These are phyloP conservation scores for Neodiprion pinetum DNA, from an alignment of 1,140 invertebrate species.

Conservation along the genomic window DNA sequence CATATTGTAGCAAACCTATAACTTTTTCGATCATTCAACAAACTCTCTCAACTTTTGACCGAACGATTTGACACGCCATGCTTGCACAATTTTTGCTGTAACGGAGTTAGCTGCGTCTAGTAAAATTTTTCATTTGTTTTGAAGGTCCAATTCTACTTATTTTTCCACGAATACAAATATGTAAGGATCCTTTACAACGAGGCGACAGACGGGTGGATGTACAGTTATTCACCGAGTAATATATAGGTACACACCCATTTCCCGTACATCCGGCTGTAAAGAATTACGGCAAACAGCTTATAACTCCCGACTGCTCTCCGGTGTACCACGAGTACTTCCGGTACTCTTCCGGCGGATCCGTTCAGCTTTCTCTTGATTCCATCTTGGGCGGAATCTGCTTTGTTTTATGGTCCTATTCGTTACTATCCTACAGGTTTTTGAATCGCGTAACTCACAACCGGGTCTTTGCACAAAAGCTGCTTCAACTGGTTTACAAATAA, in stretches of 20 bases:
- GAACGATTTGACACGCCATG: too few species aligned
- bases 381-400: not conserved
- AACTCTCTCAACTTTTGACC: too few species aligned
- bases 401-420: not conserved
- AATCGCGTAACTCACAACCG: not conserved
- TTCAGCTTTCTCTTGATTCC: not conserved
- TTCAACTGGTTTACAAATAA: too few species aligned
- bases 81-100: too few species aligned
- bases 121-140: too few species aligned
- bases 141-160: too few species aligned
- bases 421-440: not conserved
- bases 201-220: too few species aligned
- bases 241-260: not conserved
- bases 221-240: not conserved
- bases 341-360: not conserved
- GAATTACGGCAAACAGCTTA: slow-evolving; percentile 4
- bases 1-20: too few species aligned
- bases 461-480: not conserved
- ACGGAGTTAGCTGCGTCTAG: too few species aligned
- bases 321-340: not conserved
- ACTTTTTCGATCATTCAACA: too few species aligned
- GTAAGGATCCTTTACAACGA: too few species aligned
- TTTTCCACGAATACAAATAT: too few species aligned
- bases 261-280: slow-evolving; percentile 4
- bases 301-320: not conserved